A percentile compares a stretch with the other conserved stretches of the same genome.
These are phyloP conservation scores for Cataglyphis rosenhaueri DNA, from an alignment of 2,888 invertebrate genomes.

Conservation along the genomic window DNA sequence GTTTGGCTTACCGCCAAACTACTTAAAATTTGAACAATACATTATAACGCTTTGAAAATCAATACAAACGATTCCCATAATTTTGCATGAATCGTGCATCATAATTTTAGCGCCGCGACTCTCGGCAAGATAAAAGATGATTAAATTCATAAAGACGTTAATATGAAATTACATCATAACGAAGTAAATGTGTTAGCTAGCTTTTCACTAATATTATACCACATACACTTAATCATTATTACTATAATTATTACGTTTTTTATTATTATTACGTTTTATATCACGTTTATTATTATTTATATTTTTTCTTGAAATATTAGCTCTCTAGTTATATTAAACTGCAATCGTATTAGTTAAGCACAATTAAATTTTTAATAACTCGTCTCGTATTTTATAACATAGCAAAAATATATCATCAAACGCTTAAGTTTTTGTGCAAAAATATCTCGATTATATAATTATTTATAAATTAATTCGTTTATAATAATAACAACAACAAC, in stretches of 20 bases:
- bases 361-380: slow-evolving; percentile 3
- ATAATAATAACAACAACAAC: background rate
- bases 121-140: slow-evolving; percentile 33
- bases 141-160: slow-evolving; percentile 49
- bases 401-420: background rate
- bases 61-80: slow-evolving; percentile 45
- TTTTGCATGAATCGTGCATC: slow-evolving; percentile 31
- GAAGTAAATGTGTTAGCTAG: slow-evolving; percentile 18
- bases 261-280: background rate
- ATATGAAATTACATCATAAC: slow-evolving; percentile 38
- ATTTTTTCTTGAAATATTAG: background rate
- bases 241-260: background rate
- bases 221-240: background rate
- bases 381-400: background rate
- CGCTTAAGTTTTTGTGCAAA: background rate
- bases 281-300: background rate
- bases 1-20: slow-evolving; percentile 45
- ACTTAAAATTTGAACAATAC: slow-evolving; percentile 52
- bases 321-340: background rate
- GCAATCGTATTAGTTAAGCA: background rate
- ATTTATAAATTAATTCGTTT: background rate
- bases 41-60: slow-evolving; percentile 42
- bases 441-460: background rate
- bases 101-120: slow-evolving; percentile 19
- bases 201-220: background rate